A percentile compares a stretch with the other conserved stretches of the same genome.
Conservation (phyloP, 2,888 invertebrate genomes). For the Allolobophora icterica region DNA sequence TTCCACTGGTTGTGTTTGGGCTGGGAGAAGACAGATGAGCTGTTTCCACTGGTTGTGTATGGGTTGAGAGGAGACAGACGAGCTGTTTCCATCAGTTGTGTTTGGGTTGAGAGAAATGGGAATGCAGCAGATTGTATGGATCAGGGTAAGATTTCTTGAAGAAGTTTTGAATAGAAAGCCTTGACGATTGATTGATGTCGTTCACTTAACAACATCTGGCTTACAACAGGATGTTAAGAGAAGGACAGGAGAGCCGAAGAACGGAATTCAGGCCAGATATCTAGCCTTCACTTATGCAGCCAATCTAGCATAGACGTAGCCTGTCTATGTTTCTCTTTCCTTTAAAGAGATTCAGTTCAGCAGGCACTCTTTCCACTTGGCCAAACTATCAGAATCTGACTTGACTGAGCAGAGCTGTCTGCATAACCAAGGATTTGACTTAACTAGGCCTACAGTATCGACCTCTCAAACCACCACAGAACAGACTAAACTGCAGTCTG, state of each 20-base stretch:
- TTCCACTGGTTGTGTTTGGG: too few species aligned
- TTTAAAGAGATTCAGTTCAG: not conserved
- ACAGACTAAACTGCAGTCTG: not conserved
- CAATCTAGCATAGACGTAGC: not conserved
- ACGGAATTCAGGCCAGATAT: not conserved
- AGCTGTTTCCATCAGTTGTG: too few species aligned
- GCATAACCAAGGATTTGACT: not conserved
- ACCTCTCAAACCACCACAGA: not conserved
- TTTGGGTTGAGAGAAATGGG: too few species aligned
- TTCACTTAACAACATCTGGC: not conserved
- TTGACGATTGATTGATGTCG: not conserved
- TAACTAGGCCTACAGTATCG: too few species aligned
- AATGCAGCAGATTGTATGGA: too few species aligned
- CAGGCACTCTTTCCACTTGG: not conserved
- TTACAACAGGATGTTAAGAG: not conserved
- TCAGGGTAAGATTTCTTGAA: not conserved
- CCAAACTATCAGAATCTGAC: not conserved
- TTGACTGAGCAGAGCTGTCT: not conserved
- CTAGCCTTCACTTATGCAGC: not conserved
- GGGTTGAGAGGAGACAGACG: too few species aligned
- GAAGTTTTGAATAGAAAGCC: too few species aligned
- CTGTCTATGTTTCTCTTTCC: not conserved
- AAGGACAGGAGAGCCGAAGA: not conserved
- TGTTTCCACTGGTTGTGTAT: too few species aligned
- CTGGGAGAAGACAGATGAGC: too few species aligned